These are phyloP conservation scores for Paramormyrops hopkinsi DNA, from an alignment of 2,797 vertebrate genomes.

Conservation along the genomic window DNA sequence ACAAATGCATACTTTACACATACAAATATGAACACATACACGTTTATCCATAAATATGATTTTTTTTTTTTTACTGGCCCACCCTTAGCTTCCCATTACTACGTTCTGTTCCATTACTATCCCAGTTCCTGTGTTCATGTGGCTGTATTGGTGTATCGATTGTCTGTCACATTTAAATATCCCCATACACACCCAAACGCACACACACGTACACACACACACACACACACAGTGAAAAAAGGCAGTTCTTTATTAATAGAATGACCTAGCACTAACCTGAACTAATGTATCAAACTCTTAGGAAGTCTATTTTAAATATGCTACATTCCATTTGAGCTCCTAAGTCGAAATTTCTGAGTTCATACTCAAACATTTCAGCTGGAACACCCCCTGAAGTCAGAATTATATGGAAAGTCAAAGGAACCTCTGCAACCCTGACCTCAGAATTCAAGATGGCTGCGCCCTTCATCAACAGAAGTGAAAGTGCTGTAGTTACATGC, in stretches of 20 bases:
- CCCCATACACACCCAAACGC: background rate
- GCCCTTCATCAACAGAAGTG: background rate
- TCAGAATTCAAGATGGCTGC: background rate
- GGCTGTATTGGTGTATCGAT: background rate
- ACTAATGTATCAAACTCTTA: background rate
- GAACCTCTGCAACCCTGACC: background rate
- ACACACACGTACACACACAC: background rate
- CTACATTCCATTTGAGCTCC: background rate
- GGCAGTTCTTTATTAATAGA: background rate
- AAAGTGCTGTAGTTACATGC: background rate
- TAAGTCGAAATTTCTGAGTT: background rate
- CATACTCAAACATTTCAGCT: background rate
- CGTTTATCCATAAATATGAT: background rate
- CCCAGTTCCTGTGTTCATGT: background rate
- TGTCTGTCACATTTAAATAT: background rate
- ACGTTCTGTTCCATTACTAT: background rate
- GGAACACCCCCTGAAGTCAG: background rate
- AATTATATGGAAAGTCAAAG: background rate
- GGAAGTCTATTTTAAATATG: background rate
- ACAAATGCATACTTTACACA: background rate
- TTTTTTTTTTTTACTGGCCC: background rate
- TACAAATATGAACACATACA: background rate
- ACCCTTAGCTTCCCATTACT: background rate
- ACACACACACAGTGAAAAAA: background rate
- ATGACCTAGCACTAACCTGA: background rate